Percentiles rank a stretch among this genome's conserved stretches.
Evolutionary conservation across 2,888 invertebrate genomes (phyloP).

Genomic region (Andrena haemorrhoa): DNA sequence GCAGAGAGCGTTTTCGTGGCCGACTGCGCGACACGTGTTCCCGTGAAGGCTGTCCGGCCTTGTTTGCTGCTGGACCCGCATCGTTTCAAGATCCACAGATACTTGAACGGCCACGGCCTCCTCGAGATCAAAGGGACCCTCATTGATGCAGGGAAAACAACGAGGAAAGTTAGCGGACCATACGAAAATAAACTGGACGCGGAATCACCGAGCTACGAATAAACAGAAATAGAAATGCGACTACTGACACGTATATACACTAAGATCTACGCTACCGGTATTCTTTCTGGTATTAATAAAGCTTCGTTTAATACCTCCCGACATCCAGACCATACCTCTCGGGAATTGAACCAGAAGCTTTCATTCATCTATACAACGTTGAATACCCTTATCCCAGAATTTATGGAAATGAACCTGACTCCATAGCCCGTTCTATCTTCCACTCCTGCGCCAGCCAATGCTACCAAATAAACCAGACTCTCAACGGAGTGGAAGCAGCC

Average conservation of each 20-base stretch:
- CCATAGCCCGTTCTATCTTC: background rate
- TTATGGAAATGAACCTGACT: constrained; percentile 5
- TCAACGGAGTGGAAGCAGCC: constrained; percentile 16
- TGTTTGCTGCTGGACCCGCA: constrained; percentile 45
- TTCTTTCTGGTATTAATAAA: too few species aligned
- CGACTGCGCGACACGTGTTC: constrained; percentile 70
- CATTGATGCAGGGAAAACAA: constrained; percentile 47
- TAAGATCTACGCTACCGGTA: too few species aligned
- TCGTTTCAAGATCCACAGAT: constrained; percentile 50
- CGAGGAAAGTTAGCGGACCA: constrained; percentile 49
- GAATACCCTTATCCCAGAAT: constrained; percentile 14
- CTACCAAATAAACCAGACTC: constrained; percentile 3
- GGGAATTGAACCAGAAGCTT: too few species aligned
- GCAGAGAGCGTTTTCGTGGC: constrained; percentile 38
- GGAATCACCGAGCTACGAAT: constrained; percentile 28
- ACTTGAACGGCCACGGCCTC: constrained; percentile 17
- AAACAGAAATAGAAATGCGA: constrained; percentile 38
- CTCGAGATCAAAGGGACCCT: constrained; percentile 50
- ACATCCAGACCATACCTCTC: too few species aligned
- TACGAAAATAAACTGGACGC: constrained; percentile 61
- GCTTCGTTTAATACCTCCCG: too few species aligned
- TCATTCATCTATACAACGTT: too few species aligned
- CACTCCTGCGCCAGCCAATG: background rate
- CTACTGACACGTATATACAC: too few species aligned
- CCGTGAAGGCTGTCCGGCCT: constrained; percentile 30